Base-by-base conservation (phyloP, 2,797 vertebrate species). In the Toxotes lorentzi region DNA sequence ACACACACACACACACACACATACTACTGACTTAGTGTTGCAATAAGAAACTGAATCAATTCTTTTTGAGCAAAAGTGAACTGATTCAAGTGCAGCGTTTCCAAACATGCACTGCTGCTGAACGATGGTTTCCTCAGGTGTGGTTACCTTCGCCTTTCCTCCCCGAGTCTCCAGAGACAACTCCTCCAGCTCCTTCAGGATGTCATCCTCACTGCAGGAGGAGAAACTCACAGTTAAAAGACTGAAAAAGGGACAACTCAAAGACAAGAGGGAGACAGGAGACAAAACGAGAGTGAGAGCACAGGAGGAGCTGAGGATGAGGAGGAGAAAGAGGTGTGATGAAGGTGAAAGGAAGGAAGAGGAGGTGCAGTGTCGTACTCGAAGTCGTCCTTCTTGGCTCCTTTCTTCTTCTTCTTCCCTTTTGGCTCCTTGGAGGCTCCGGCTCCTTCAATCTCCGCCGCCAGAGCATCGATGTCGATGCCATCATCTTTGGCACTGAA, bases 161-260 rank as follows among this genome's bases (percentile, higher is more conserved):
- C 95, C 97, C 69, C 96, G 96, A 0, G 93, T 88, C 92, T 98
- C 97, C 86, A 98, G 54, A 56, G 97, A 96, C 60, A 99, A 85
- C 70, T 98, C 96, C 93, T 99, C 97, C 84, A 99, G 89, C 89
- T 99, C 98, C 91, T 98, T 99, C 88, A 97, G 92, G 91, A 99
- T 99, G 87, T 99, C 98, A 48, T 98, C 97, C 94, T 99, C 98
- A 76, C 98, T 99, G 94, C 58, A 57, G 72, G 60, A 78, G 23
- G 27, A 59, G 27, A 59, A 47, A 27, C 47, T 70, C 51, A 64
- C 30, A 23, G 4, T 24, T 38, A 24, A 23, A 16, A 50, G 41
- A 14, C 13, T 43, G 41, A 43, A 43, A 43, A 43, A n/a, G 47
- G 34, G 27, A 21, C 2, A 24, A 19, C 8, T 27, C 40, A 12